Conservation (phyloP, 2,113 vertebrate species). For the Irena cyanogastra region DNA sequence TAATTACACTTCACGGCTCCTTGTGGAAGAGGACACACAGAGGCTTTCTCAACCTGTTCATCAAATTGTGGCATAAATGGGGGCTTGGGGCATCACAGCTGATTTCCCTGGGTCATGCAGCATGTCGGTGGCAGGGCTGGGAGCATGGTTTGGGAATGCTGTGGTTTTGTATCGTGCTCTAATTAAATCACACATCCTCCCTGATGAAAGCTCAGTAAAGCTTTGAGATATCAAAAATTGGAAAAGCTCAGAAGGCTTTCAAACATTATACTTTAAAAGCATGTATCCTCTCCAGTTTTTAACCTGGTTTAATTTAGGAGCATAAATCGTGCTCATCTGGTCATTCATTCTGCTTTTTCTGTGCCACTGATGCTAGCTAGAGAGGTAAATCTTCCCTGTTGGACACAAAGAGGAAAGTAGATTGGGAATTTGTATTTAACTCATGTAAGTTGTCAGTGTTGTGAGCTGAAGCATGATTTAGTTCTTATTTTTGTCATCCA, state of each 20-base stretch:
- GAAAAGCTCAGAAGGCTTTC: not conserved
- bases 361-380: not conserved
- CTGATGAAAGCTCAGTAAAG: not conserved
- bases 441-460: not conserved
- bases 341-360: not conserved
- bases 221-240: not conserved
- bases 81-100: not conserved
- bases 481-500: constrained; percentile 10
- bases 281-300: not conserved
- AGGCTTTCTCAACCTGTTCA: not conserved
- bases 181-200: not conserved
- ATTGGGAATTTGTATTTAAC: not conserved
- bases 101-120: not conserved
- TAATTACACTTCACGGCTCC: constrained; percentile 32
- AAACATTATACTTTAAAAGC: not conserved
- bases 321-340: not conserved
- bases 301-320: not conserved
- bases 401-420: not conserved
- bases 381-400: not conserved
- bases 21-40: not conserved
- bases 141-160: not conserved
- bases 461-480: not conserved
- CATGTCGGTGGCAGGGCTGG: not conserved
- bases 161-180: not conserved
- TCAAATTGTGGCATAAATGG: fast-evolving